Evolutionary conservation across 2,888 invertebrate genomes (phyloP).

Genomic region (Perithous albicinctus): DNA sequence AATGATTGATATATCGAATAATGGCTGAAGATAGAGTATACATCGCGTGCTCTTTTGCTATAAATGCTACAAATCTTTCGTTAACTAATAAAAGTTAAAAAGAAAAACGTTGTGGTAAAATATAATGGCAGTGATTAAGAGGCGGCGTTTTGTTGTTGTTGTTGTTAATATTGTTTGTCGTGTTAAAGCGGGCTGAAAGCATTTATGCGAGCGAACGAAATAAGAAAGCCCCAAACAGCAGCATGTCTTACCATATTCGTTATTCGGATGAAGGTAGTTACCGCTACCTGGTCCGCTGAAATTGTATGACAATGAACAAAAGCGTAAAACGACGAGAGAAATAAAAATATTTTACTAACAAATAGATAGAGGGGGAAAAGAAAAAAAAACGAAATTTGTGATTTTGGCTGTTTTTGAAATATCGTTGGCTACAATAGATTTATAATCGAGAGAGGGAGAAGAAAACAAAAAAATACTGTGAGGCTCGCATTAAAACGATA

Average conservation of each 20-base stretch:
- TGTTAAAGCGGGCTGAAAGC: slow-evolving; percentile 40
- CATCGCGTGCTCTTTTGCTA: slow-evolving; percentile 33
- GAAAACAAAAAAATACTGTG: no score
- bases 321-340: slow-evolving; percentile 74
- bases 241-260: slow-evolving; percentile 83
- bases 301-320: slow-evolving; percentile 82
- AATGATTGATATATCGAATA: not conserved
- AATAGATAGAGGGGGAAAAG: slow-evolving; percentile 38
- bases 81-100: slow-evolving; percentile 7
- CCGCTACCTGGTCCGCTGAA: slow-evolving; percentile 85
- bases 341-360: slow-evolving; percentile 33
- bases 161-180: no score
- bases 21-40: not conserved
- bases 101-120: slow-evolving; percentile 6
- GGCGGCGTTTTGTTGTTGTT: slow-evolving; percentile 18
- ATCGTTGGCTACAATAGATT: not conserved
- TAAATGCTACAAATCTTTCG: not conserved
- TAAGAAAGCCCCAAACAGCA: slow-evolving; percentile 77
- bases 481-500: not conserved
- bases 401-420: not conserved
- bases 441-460: not conserved
- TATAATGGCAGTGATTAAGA: slow-evolving; percentile 32
- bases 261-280: slow-evolving; percentile 84
- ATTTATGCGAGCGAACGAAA: slow-evolving; percentile 61
- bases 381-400: slow-evolving; percentile 19